These are phyloP conservation scores for Polydrusus cervinus DNA, from an alignment of 2,888 invertebrate genomes.

Conservation along the genomic window DNA sequence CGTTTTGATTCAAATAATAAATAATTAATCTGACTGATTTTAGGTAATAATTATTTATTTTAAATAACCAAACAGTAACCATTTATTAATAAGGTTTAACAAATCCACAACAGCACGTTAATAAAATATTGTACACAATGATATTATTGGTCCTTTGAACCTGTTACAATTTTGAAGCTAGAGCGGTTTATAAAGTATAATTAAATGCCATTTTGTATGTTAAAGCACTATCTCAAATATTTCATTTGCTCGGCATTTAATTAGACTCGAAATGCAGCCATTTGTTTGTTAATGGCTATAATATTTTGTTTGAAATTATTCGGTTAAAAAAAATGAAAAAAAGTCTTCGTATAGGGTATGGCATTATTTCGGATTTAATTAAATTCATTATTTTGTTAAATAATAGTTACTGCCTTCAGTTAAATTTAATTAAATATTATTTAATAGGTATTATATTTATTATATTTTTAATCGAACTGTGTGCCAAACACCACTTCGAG, in stretches of 20 bases:
- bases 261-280: conserved; percentile 30
- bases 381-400: background rate
- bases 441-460: no score
- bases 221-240: conserved; percentile 39
- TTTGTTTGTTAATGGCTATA: conserved; percentile 10
- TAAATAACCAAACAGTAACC: no score
- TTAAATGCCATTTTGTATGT: conserved; percentile 51
- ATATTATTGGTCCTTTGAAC: conserved; percentile 3
- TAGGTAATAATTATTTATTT: no score
- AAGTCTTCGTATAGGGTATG: background rate
- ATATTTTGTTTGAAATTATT: conserved; percentile 10
- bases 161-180: conserved; percentile 27
- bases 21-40: no score
- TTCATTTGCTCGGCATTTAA: conserved; percentile 42
- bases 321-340: background rate
- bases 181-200: conserved; percentile 51
- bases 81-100: no score
- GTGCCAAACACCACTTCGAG: no score
- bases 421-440: no score
- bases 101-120: no score
- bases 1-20: no score
- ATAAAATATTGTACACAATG: background rate
- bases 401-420: no score
- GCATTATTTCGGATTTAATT: conserved; percentile 4
- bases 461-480: no score